These are phyloP conservation scores for Mungos mungo DNA, from an alignment of 2,113 vertebrate genomes.

Conservation along the genomic window DNA sequence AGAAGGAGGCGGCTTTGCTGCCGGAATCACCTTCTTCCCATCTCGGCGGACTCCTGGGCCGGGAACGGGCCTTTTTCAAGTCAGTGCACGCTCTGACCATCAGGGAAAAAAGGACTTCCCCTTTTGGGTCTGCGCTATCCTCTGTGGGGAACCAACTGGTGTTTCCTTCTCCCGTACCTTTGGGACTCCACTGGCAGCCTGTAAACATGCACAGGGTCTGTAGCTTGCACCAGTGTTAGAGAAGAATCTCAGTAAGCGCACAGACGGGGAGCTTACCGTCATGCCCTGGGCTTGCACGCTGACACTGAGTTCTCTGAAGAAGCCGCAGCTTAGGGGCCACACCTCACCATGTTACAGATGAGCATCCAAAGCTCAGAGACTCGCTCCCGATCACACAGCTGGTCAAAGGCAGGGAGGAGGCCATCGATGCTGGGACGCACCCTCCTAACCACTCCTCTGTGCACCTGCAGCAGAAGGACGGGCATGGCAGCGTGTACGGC, in stretches of 20 bases:
- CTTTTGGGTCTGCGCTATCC: not conserved
- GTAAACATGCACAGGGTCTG: too few species aligned
- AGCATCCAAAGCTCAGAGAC: not conserved
- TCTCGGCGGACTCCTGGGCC: not conserved
- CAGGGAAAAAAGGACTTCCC: not conserved
- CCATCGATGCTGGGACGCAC: accelerated
- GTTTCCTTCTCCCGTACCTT: not conserved
- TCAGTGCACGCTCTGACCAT: not conserved
- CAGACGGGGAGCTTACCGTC: accelerated
- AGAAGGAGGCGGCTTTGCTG: accelerated
- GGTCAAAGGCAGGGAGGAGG: too few species aligned
- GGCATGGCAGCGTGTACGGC: accelerated
- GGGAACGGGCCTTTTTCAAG: not conserved
- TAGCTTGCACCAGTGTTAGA: not conserved
- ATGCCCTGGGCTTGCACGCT: not conserved
- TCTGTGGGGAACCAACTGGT: not conserved
- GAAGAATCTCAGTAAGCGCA: not conserved
- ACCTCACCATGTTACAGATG: not conserved
- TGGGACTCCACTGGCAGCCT: not conserved
- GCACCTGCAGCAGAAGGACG: not conserved
- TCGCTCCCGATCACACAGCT: too few species aligned
- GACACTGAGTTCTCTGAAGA: not conserved
- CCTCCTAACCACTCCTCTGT: accelerated
- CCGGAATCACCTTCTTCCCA: accelerated
- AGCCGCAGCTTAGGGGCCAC: not conserved